Evolutionary conservation across 2,888 invertebrate genomes (phyloP), one percentile per base, ranked within the genome.

Genomic region (Lamproptera curius): DNA sequence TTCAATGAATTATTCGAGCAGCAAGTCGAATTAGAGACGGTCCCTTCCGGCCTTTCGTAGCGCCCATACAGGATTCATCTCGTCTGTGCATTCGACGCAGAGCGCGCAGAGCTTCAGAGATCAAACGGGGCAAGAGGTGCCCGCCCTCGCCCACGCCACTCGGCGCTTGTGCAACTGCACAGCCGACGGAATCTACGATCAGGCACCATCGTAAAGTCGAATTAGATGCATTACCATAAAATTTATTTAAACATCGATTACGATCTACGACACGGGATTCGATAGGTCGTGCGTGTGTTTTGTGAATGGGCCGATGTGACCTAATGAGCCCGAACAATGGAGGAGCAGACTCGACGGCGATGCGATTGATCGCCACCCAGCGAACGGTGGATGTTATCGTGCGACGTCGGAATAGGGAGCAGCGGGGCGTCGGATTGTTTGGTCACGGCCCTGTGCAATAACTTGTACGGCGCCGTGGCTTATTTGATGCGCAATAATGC

Each of bases 201-300:
- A 53, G 57, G 49, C 52, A 62, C 58, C 58, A 61, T 65, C 63
- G 67, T 66, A 68, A 65, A 63, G 67, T 69, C 59, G 64, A 67
- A 73, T 69, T 65, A 63, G 63, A 68, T 71, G 71, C 73, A 76
- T 78, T 72, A 78, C 62, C 75, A 79, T 78, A 76, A 76, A 76
- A 72, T 68, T 65, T 73, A 76, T 77, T 76, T 71, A 60, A 62
- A 69, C 15, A 67, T 61, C 57, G 64, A 70, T 69, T 57, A 61
- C 57, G 46, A 52, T 43, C 53, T 50, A 40, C 42, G 44, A 42
- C 45, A 34, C 33, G 31, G 11, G 40, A 31, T 44, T 36, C 52
- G 48, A 57, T 55, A 53, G 53, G 58, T 58, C n/a, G 28, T 10
- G 57, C 59, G 54, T 58, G 62, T 53, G 55, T 55, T 61, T 62